Percentiles rank a stretch among this genome's conserved stretches.
Evolutionary conservation across 2,888 invertebrate species (phyloP).

Genomic region (Leptinotarsa rubiginosa): DNA sequence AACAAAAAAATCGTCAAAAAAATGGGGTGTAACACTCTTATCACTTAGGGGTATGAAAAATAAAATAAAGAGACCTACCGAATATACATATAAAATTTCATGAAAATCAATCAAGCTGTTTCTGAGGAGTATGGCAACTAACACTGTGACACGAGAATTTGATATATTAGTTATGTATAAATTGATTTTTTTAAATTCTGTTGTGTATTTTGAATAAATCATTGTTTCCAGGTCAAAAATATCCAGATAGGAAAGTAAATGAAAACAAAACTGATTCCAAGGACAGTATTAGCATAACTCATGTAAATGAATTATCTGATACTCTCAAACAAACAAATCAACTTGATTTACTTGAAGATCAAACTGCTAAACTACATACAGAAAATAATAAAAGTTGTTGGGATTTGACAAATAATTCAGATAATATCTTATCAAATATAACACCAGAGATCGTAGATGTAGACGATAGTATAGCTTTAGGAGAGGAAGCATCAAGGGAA

Average conservation of each 20-base stretch:
- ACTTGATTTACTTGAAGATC: neutral
- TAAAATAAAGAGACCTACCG: too few species aligned
- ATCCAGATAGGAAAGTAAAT: neutral
- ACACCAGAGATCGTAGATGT: neutral
- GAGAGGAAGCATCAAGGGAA: neutral
- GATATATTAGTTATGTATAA: too few species aligned
- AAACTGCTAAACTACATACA: neutral
- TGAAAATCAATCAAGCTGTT: too few species aligned
- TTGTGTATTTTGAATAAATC: too few species aligned
- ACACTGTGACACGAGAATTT: too few species aligned
- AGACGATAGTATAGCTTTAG: neutral
- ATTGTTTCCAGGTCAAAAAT: constrained; percentile 3
- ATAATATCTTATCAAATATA: neutral
- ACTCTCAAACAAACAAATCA: neutral
- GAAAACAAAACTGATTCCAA: neutral
- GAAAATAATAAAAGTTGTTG: constrained; percentile 2
- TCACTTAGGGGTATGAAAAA: too few species aligned
- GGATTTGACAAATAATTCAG: neutral
- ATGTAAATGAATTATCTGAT: neutral
- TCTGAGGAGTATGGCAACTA: too few species aligned
- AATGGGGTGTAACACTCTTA: too few species aligned
- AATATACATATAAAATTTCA: too few species aligned
- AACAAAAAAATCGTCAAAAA: too few species aligned
- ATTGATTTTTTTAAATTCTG: too few species aligned
- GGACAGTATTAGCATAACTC: neutral